Conservation (phyloP, 2,888 invertebrate genomes). For the Limnephilus lunatus region DNA sequence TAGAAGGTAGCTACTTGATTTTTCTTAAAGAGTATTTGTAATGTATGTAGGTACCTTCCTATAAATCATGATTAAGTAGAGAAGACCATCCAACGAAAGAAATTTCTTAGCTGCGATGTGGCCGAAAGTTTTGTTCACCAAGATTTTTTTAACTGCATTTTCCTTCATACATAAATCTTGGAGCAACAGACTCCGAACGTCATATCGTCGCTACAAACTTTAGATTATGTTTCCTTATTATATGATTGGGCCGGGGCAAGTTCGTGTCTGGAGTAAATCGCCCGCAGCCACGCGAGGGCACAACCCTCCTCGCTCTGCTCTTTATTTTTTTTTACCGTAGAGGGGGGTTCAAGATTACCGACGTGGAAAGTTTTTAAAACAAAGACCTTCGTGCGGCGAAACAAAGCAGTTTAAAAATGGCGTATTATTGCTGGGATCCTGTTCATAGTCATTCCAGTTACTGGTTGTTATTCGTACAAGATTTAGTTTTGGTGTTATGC, state of each 20-base stretch:
- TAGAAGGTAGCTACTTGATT: too few species aligned
- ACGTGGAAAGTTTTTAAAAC: constrained; percentile 47
- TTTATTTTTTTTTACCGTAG: not conserved
- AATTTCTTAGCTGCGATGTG: not conserved
- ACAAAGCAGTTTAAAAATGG: constrained; percentile 15
- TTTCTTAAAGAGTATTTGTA: too few species aligned
- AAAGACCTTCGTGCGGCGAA: constrained; percentile 29
- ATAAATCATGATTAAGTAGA: not conserved
- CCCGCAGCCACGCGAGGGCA: constrained; percentile 62
- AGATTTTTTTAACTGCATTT: constrained; percentile 21
- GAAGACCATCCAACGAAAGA: not conserved
- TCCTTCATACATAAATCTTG: not conserved
- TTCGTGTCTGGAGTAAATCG: constrained; percentile 63
- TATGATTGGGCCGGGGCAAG: constrained; percentile 61
- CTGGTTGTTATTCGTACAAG: not conserved
- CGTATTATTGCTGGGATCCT: not conserved
- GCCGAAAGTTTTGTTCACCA: not conserved
- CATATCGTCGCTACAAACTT: constrained; percentile 34
- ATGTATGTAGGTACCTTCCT: too few species aligned
- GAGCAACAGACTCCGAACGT: constrained; percentile 8
- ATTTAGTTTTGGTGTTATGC: not conserved
- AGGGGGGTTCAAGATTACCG: constrained; percentile 9
- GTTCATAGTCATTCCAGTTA: not conserved
- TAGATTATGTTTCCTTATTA: constrained; percentile 53
- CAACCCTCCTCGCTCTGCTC: not conserved